Conservation (phyloP, 2,113 vertebrate genomes). For the Sapajus apella region DNA sequence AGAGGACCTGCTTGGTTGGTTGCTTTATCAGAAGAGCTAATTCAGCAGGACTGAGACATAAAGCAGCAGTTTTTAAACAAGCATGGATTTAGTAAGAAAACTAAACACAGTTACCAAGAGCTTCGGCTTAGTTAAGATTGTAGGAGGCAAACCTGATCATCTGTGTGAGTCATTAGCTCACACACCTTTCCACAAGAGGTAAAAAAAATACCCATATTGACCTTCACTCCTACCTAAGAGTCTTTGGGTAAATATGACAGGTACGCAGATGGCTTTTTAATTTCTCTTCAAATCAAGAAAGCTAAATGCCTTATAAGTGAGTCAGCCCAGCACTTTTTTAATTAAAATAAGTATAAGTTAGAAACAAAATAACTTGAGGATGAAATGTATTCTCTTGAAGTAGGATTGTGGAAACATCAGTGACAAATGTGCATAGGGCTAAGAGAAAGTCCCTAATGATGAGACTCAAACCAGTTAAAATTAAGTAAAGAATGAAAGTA, state of each 20-base stretch:
- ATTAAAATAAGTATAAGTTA: not conserved
- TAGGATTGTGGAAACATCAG: not conserved
- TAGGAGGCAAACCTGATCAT: not conserved
- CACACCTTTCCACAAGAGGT: not conserved
- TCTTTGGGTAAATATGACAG: not conserved
- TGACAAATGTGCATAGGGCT: not conserved
- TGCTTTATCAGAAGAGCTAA: not conserved
- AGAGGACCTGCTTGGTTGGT: not conserved
- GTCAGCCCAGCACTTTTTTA: not conserved
- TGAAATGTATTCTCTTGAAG: not conserved
- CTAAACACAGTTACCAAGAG: not conserved
- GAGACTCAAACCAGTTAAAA: not conserved
- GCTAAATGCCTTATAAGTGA: not conserved
- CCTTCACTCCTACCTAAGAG: not conserved
- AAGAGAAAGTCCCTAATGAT: not conserved
- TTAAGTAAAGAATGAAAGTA: not conserved
- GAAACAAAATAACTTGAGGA: not conserved
- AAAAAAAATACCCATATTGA: not conserved
- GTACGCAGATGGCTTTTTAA: not conserved
- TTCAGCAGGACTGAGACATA: not conserved
- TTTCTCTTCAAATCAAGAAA: not conserved
- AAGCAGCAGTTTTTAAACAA: not conserved
- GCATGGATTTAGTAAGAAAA: not conserved
- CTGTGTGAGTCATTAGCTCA: not conserved
- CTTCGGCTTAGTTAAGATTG: not conserved